These are phyloP conservation scores for Mylabris phalerata DNA, from an alignment of 1,140 invertebrate species.

Conservation along the genomic window DNA sequence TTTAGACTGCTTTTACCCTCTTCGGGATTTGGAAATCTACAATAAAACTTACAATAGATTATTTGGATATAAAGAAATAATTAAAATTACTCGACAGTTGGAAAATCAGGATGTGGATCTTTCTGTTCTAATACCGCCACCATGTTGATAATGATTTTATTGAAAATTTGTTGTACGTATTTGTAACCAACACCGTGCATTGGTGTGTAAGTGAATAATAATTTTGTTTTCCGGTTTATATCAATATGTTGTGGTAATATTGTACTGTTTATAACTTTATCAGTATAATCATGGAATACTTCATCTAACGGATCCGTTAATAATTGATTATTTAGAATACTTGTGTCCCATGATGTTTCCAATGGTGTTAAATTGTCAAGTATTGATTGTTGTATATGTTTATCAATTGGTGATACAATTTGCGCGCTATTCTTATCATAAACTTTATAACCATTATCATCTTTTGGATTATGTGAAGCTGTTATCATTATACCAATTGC, in stretches of 20 bases:
- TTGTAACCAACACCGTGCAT: constrained; percentile 96
- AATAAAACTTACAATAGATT: constrained; percentile 11
- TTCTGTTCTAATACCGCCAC: constrained; percentile 78
- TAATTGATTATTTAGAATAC: constrained; percentile 41
- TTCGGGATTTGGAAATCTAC: constrained; percentile 94
- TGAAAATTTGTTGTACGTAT: constrained; percentile 71
- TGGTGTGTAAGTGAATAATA: constrained; percentile 85
- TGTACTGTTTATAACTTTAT: constrained; percentile 45
- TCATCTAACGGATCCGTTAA: constrained; percentile 52
- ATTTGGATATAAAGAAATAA: constrained; percentile 1
- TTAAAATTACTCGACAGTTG: constrained; percentile 67
- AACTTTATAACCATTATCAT: constrained; percentile 98
- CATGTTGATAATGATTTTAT: constrained; percentile 67
- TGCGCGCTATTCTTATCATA: constrained; percentile 95
- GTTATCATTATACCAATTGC: constrained; percentile 91
- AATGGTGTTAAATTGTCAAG: constrained; percentile 67
- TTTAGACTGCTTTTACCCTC: constrained; percentile 86
- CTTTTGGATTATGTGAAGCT: constrained; percentile 97
- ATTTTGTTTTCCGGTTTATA: constrained; percentile 53
- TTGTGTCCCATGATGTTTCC: constrained; percentile 59
- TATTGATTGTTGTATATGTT: constrained; percentile 77
- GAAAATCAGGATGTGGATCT: constrained; percentile 92
- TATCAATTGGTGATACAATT: constrained; percentile 90
- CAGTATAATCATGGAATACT: constrained; percentile 60
- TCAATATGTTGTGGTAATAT: constrained; percentile 47